Conservation (phyloP, 2,113 vertebrate genomes). For the Agapornis roseicollis region DNA sequence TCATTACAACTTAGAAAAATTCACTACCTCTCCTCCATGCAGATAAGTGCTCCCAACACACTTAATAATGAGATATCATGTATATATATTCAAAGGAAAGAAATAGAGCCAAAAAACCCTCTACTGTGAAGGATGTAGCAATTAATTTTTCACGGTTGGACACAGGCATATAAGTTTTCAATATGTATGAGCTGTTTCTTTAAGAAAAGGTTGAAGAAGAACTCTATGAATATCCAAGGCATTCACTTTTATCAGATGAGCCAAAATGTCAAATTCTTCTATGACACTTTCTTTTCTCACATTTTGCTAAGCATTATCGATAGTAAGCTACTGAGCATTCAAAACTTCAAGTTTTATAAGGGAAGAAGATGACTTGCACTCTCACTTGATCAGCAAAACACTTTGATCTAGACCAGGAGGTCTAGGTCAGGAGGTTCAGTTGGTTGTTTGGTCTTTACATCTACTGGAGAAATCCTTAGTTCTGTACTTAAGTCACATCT, state of each 20-base stretch:
- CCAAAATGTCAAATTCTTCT: background rate
- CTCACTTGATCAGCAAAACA: background rate
- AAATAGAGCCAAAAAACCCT: background rate
- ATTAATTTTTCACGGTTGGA: slow-evolving; percentile 55
- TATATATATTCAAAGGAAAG: background rate
- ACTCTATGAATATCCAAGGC: background rate
- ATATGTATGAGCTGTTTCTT: background rate
- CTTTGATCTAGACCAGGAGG: background rate
- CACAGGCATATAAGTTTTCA: slow-evolving; percentile 36
- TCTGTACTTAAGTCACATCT: background rate
- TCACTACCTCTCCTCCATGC: slow-evolving; percentile 12
- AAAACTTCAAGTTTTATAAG: background rate
- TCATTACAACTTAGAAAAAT: slow-evolving; percentile 55
- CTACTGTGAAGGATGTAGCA: background rate
- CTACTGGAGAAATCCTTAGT: background rate
- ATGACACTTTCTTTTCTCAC: background rate
- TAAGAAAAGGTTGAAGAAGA: background rate
- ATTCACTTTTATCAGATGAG: background rate
- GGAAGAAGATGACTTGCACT: background rate
- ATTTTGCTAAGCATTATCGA: background rate
- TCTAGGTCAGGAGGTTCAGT: too few species aligned
- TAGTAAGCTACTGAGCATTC: background rate
- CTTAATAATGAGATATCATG: slow-evolving; percentile 41
- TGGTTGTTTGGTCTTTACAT: background rate
- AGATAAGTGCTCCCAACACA: slow-evolving; percentile 40